phyloP scores from a whole-genome alignment of 2,113 vertebrate species.

The Tylochromis polylepis region DNA sequence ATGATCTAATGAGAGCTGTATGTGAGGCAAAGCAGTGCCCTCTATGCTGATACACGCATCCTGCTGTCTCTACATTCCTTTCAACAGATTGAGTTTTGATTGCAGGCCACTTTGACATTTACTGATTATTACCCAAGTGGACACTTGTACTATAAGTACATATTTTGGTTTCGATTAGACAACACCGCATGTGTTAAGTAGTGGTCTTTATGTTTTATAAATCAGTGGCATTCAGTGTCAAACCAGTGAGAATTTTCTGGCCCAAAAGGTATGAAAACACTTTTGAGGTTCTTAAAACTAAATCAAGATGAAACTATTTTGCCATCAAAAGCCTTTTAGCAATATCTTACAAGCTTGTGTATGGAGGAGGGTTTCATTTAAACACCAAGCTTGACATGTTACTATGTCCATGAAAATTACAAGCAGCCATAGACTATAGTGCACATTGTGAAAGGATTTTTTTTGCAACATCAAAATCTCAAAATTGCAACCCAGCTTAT shows the following conservation, averaged over 20 bases:
- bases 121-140: background rate
- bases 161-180: background rate
- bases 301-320: background rate
- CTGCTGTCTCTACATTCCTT: constrained; percentile 9
- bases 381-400: background rate
- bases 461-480: background rate
- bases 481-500: background rate
- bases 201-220: background rate
- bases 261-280: background rate
- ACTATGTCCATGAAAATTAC: no score
- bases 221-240: background rate
- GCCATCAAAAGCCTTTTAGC: background rate
- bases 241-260: background rate
- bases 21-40: constrained; percentile 38
- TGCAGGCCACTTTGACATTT: background rate
- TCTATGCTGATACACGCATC: background rate
- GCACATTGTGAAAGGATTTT: background rate
- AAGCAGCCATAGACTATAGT: background rate
- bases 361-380: background rate
- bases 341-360: background rate
- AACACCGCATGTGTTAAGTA: background rate
- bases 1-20: constrained; percentile 47
- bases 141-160: background rate
- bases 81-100: constrained; percentile 4
- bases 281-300: background rate